These are phyloP conservation scores for Chymomyza costata DNA, from an alignment of 1,140 invertebrate genomes.

Conservation along the genomic window DNA sequence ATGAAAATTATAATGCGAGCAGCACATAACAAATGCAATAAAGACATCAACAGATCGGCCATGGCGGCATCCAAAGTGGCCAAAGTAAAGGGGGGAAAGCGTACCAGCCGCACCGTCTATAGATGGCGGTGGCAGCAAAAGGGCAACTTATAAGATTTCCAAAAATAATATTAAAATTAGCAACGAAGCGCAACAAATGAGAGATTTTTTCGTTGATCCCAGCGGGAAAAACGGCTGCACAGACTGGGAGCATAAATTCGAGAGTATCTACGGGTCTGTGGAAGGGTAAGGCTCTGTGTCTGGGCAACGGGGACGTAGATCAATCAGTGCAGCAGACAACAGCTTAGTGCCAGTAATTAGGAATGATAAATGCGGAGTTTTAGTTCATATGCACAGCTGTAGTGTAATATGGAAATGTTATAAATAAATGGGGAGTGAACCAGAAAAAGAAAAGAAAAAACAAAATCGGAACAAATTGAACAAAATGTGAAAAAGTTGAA, in stretches of 20 bases:
- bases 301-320: slow-evolving; percentile 37
- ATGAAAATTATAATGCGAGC: slow-evolving; percentile 56
- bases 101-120: not conserved
- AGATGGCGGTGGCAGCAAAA: slow-evolving; percentile 15
- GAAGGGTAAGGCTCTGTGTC: slow-evolving; percentile 6
- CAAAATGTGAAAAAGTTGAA: too few species aligned
- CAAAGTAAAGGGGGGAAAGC: slow-evolving; percentile 1
- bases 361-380: slow-evolving; percentile 57
- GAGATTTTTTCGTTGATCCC: slow-evolving; percentile 44
- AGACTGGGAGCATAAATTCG: slow-evolving; percentile 42
- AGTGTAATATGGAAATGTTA: too few species aligned
- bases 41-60: slow-evolving; percentile 66
- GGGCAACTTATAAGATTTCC: slow-evolving; percentile 60
- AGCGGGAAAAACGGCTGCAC: too few species aligned
- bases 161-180: slow-evolving; percentile 73
- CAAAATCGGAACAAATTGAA: too few species aligned
- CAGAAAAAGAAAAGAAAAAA: too few species aligned
- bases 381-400: too few species aligned
- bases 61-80: slow-evolving; percentile 44
- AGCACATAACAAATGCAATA: slow-evolving; percentile 51
- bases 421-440: too few species aligned
- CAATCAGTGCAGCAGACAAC: slow-evolving; percentile 48
- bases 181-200: slow-evolving; percentile 67
- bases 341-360: slow-evolving; percentile 65
- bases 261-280: slow-evolving; percentile 25